A percentile compares a stretch with the other conserved stretches of the same genome.
Evolutionary conservation across 1,140 invertebrate species (phyloP).

Genomic region (Cydia amplana): DNA sequence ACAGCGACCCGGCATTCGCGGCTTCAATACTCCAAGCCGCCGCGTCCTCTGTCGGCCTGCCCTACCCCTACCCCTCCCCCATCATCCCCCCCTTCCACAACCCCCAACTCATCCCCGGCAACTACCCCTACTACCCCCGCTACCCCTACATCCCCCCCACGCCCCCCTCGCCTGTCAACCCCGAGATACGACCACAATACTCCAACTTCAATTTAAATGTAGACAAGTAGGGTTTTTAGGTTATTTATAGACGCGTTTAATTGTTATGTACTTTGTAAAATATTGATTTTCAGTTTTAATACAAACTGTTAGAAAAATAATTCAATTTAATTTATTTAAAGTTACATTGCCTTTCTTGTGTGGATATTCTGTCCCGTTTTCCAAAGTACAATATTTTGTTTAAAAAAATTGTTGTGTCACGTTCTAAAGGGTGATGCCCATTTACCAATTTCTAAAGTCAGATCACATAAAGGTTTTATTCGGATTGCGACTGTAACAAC

Average conservation of each 20-base stretch:
- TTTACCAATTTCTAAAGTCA: no score
- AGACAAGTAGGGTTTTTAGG: slow-evolving; percentile 60
- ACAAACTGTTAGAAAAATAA: no score
- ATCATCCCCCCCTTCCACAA: slow-evolving; percentile 77
- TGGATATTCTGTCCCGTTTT: no score
- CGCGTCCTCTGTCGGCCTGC: slow-evolving; percentile 83
- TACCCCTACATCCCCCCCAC: slow-evolving; percentile 70
- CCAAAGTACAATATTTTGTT: no score
- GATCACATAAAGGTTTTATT: no score
- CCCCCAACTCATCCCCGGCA: slow-evolving; percentile 74
- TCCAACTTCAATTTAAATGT: slow-evolving; percentile 71
- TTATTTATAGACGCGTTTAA: slow-evolving; percentile 11
- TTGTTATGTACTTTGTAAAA: slow-evolving; percentile 17
- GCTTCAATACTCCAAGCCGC: slow-evolving; percentile 95
- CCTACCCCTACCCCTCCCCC: slow-evolving; percentile 79
- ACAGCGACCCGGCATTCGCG: slow-evolving; percentile 94
- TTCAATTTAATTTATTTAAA: no score
- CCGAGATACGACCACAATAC: slow-evolving; percentile 65
- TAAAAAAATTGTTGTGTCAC: no score
- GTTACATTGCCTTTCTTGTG: no score
- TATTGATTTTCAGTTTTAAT: background rate
- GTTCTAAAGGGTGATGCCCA: no score
- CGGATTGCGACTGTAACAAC: no score
- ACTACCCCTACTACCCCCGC: slow-evolving; percentile 54
- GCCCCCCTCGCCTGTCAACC: slow-evolving; percentile 60